phyloP scores from a whole-genome alignment of 1,140 invertebrate species.

The Thaumetopoea pityocampa region DNA sequence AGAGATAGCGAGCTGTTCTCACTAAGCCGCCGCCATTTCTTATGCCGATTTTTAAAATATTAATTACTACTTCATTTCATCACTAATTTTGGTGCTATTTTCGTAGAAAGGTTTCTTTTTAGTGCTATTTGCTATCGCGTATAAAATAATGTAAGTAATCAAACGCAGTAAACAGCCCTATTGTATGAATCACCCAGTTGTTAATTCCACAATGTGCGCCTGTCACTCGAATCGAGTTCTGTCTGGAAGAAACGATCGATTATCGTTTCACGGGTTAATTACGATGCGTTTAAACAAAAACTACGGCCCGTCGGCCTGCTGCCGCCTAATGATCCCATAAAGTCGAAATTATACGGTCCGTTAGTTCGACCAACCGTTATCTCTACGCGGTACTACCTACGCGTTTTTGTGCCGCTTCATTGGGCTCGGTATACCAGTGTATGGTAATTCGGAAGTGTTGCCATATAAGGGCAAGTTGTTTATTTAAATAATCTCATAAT shows the following conservation, averaged over 20 bases:
- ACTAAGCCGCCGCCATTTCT: no score
- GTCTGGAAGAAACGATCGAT: slow-evolving; percentile 59
- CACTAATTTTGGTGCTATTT: no score
- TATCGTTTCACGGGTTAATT: slow-evolving; percentile 69
- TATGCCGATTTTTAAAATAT: no score
- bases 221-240: slow-evolving; percentile 35
- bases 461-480: no score
- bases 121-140: no score
- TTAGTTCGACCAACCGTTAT: slow-evolving; percentile 47
- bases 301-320: slow-evolving; percentile 43
- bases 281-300: slow-evolving; percentile 55
- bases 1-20: no score
- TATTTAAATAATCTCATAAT: no score
- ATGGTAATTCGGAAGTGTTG: no score
- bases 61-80: no score
- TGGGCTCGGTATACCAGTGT: slow-evolving; percentile 9
- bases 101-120: no score
- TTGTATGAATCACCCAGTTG: slow-evolving; percentile 15
- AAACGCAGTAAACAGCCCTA: no score
- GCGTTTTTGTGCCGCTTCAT: slow-evolving; percentile 12
- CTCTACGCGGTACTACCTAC: slow-evolving; percentile 6
- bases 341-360: slow-evolving; percentile 64
- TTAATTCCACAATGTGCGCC: slow-evolving; percentile 39
- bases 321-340: slow-evolving; percentile 66
- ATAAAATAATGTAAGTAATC: no score